phyloP scores from a whole-genome alignment of 2,797 vertebrate species.

The Trematomus bernacchii region DNA sequence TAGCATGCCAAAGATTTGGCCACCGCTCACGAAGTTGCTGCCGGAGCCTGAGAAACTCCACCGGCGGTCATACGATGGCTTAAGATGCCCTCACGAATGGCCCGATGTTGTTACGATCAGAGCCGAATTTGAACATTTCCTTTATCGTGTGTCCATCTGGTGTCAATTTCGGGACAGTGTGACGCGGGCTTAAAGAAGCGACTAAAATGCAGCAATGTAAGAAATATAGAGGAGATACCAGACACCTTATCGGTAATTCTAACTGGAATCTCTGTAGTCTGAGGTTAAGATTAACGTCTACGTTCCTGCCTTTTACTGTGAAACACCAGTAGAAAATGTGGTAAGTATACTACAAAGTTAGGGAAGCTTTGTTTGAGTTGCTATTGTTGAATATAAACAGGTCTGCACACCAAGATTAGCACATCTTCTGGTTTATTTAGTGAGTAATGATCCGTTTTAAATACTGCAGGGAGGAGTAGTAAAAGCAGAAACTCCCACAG shows the following conservation, averaged over 20 bases:
- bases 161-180: too few relatives aligned
- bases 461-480: neutral
- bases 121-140: too few relatives aligned
- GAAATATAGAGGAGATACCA: neutral
- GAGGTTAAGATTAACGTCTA: slow-evolving; percentile 2
- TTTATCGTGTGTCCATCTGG: too few relatives aligned
- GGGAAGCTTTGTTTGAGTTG: neutral
- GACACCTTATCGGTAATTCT: neutral
- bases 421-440: neutral
- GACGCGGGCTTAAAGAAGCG: too few relatives aligned
- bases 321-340: neutral
- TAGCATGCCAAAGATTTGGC: too few relatives aligned
- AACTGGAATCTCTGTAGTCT: neutral
- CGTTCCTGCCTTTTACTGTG: neutral
- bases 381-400: neutral
- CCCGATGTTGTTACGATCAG: too few relatives aligned
- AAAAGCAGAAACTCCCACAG: neutral
- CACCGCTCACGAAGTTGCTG: too few relatives aligned
- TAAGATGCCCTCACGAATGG: too few relatives aligned
- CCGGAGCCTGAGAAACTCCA: too few relatives aligned
- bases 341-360: neutral
- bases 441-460: neutral
- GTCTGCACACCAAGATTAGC: neutral
- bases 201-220: neutral
- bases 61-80: too few relatives aligned